These are phyloP conservation scores for Chalcis sispes DNA, from an alignment of 2,888 invertebrate species.

Conservation along the genomic window DNA sequence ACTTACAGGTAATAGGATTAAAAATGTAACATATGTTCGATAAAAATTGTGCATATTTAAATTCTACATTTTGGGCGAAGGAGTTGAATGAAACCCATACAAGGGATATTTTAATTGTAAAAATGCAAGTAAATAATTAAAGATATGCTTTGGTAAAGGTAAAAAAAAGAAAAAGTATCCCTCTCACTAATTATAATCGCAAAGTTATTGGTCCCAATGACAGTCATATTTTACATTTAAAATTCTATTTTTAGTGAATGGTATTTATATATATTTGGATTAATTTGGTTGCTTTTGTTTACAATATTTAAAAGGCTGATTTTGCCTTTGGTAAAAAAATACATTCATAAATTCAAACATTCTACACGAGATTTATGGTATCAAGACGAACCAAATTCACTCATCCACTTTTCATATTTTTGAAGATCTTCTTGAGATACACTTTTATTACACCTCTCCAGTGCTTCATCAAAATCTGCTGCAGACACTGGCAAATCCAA, in stretches of 20 bases:
- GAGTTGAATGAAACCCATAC: conserved; percentile 46
- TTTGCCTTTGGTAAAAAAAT: conserved; percentile 58
- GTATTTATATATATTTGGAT: conserved; percentile 56
- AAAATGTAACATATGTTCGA: conserved; percentile 53
- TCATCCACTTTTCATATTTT: conserved; percentile 98
- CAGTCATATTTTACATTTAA: conserved; percentile 58
- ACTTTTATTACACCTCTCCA: conserved; percentile 96
- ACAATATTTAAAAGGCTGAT: conserved; percentile 45
- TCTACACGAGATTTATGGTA: conserved; percentile 68
- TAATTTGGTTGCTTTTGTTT: conserved; percentile 56
- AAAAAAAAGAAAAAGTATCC: conserved; percentile 35
- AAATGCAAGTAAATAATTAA: conserved; percentile 48
- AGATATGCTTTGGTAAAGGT: conserved; percentile 39
- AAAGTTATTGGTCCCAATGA: conserved; percentile 55
- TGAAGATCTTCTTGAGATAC: conserved; percentile 96
- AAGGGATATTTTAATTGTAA: conserved; percentile 54
- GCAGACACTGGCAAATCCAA: conserved; percentile 94
- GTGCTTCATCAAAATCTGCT: conserved; percentile 95
- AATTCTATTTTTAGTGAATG: conserved; percentile 53
- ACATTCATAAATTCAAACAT: conserved; percentile 51
- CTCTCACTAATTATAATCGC: conserved; percentile 44
- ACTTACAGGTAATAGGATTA: conserved; percentile 56
- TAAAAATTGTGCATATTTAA: conserved; percentile 56
- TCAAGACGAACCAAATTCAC: conserved; percentile 95
- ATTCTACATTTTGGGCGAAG: conserved; percentile 48